Base-by-base conservation (phyloP, 2,797 vertebrate species). In the Falco peregrinus region DNA sequence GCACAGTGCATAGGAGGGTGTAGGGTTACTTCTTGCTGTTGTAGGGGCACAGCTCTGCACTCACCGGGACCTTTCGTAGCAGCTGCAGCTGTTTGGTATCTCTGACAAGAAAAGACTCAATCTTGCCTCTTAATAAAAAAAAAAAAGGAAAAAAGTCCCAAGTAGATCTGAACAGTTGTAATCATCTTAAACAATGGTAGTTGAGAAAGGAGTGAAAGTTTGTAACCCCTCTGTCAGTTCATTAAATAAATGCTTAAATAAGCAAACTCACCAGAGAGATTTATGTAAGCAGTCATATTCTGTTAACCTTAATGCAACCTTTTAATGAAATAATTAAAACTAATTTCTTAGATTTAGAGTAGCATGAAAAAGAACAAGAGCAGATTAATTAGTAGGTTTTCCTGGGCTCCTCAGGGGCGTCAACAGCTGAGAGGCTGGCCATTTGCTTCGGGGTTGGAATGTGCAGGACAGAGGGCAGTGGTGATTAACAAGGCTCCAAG, bases 331-430 rank as follows among this genome's bases (percentile, higher is more conserved):
- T 97, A 96, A 73, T 97, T 96, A 89, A 91, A 96, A 84, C 69
- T 96, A 83, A 95, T 96, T 90, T 95, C 94, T 92, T 89, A 91
- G 84, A 89, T 90, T 94, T 96, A 90, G 73, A 96, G 64, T 69
- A 96, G 80, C 95, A 94, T 97, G 95, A 96, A 95, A 94, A 87
- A 91, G 96, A 93, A 83, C 93, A 97, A 94, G 92, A 98, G 93
- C 88, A 95, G 94, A 96, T 97, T 97, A 98, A 98, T 98, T 98
- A 95, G 88, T 91, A 74, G 65, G 76, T 93, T 96, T 95, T 94
- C 33, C 83, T 79, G 89, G 94, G 77, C 86, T 97, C 57, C 92
- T 91, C 86, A 71, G 71, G 88, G 92, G 87, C 51, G 8, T 89
- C 90, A 76, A 29, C 90, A 97, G 84, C 33, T 65, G 15, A 78